A percentile compares a stretch with the other conserved stretches of the same genome.
Conservation (phyloP, 2,888 invertebrate species). For the Cantharis nigra region DNA sequence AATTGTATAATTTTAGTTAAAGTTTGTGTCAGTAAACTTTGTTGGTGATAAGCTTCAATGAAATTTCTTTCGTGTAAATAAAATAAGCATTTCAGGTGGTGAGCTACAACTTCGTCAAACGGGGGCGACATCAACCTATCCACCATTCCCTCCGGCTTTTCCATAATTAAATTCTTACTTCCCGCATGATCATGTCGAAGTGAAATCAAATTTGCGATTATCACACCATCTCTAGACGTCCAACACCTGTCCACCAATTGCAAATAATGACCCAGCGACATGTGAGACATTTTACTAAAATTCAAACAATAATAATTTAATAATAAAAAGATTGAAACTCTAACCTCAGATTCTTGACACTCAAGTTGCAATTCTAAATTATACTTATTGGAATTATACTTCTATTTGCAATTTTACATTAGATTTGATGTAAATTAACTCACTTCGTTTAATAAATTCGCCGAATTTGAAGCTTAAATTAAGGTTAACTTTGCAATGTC, state of each 20-base stretch:
- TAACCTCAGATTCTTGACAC: constrained; percentile 6
- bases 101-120: constrained; percentile 74
- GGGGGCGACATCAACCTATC: constrained; percentile 73
- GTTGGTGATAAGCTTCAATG: constrained; percentile 75
- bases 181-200: constrained; percentile 74
- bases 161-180: constrained; percentile 70
- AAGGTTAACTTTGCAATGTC: background rate
- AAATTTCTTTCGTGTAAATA: constrained; percentile 59
- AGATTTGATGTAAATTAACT: background rate
- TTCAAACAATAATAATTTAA: background rate
- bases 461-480: background rate
- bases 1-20: constrained; percentile 83
- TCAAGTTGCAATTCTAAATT: background rate
- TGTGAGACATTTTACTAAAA: constrained; percentile 44
- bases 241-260: constrained; percentile 64
- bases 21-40: constrained; percentile 75
- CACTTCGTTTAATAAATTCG: background rate
- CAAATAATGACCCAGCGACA: constrained; percentile 54
- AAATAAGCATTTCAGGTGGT: constrained; percentile 73
- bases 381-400: background rate
- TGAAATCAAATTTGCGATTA: constrained; percentile 65
- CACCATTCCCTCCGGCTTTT: constrained; percentile 71
- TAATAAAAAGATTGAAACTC: background rate
- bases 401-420: background rate
- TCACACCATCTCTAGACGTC: constrained; percentile 65